These are phyloP conservation scores for Cryptosula pallasiana DNA, from an alignment of 2,888 invertebrate species.

Conservation along the genomic window DNA sequence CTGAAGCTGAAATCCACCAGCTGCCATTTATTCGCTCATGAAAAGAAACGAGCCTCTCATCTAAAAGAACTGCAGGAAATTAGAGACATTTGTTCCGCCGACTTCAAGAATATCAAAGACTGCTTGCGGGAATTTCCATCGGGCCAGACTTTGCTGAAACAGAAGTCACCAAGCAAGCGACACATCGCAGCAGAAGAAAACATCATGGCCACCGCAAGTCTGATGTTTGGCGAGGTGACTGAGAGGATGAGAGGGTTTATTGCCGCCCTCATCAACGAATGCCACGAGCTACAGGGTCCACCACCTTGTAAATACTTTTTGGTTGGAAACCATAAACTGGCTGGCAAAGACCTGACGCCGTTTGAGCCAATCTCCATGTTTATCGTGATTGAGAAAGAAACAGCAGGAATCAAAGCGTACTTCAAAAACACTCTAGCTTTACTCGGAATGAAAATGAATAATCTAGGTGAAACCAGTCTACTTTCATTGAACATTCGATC, in stretches of 20 bases:
- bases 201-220: constrained; percentile 11
- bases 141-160: constrained; percentile 11
- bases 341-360: constrained; percentile 1
- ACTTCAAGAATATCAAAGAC: constrained; percentile 14
- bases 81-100: constrained; percentile 9
- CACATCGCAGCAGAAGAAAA: constrained; percentile 19
- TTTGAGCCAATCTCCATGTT: constrained; percentile 12
- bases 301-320: not conserved
- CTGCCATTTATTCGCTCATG: constrained; percentile 18
- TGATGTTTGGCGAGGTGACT: constrained; percentile 17
- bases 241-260: constrained; percentile 5
- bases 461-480: constrained; percentile 19
- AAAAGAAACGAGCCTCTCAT: not conserved
- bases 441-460: not conserved
- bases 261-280: not conserved
- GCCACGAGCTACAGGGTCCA: constrained; percentile 1
- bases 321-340: constrained; percentile 13
- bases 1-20: constrained; percentile 5
- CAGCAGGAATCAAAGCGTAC: constrained; percentile 9
- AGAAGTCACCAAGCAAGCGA: constrained; percentile 7
- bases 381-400: not conserved
- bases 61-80: constrained; percentile 15
- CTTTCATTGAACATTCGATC: constrained; percentile 4
- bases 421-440: constrained; percentile 8
- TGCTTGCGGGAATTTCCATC: constrained; percentile 18